Evolutionary conservation across 2,113 vertebrate genomes (phyloP).

Genomic region (Sus scrofa): DNA sequence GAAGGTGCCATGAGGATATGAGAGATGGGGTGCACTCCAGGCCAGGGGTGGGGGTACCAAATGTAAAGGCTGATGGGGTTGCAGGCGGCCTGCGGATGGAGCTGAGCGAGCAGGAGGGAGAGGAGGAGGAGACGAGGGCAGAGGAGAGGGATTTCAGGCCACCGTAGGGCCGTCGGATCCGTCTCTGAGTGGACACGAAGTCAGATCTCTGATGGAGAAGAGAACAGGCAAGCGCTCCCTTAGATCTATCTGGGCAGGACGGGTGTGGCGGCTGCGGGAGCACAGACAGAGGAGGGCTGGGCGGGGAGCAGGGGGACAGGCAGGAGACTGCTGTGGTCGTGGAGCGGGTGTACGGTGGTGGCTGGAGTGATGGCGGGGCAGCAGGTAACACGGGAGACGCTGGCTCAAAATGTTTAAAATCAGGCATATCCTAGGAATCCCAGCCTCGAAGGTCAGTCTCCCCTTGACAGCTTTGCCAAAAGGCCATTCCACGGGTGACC

Average conservation of each 20-base stretch:
- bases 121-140: not conserved
- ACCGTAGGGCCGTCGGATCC: not conserved
- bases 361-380: not conserved
- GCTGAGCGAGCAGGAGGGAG: not conserved
- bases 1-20: not conserved
- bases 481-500: not conserved
- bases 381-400: not conserved
- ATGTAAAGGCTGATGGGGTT: not conserved
- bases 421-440: conserved; percentile 21
- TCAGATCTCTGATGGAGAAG: not conserved
- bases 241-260: not conserved
- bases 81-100: not conserved
- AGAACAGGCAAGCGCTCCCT: not conserved
- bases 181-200: not conserved
- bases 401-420: conserved; percentile 6
- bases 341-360: not conserved
- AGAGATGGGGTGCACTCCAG: not conserved
- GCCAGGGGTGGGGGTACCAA: not conserved
- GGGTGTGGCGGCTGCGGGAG: not conserved
- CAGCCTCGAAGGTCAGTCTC: not conserved
- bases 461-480: not conserved
- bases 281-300: not conserved
- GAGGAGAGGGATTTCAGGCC: not conserved
- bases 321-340: not conserved
- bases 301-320: not conserved